Evolutionary conservation across 2,113 vertebrate species (phyloP).

Genomic region (Chiloscyllium plagiosum): DNA sequence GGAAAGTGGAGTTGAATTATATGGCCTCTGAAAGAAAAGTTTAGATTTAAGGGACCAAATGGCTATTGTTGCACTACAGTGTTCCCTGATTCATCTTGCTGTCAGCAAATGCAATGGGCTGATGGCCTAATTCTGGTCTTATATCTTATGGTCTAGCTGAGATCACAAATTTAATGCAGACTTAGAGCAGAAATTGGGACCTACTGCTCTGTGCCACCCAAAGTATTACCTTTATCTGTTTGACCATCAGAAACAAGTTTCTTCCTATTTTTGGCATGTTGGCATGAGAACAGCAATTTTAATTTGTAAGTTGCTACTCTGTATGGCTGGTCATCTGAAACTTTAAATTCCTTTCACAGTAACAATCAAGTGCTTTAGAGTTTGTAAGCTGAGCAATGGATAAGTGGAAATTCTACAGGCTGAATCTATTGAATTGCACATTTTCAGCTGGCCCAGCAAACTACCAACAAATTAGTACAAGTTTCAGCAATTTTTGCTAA

Average conservation of each 20-base stretch:
- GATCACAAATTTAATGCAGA: background rate
- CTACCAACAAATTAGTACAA: background rate
- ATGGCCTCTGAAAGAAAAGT: background rate
- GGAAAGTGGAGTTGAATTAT: background rate
- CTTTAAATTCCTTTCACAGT: background rate
- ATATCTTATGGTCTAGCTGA: background rate
- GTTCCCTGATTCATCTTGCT: too few relatives aligned
- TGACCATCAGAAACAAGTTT: background rate
- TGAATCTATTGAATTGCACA: background rate
- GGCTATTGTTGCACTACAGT: too few relatives aligned
- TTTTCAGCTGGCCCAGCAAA: background rate
- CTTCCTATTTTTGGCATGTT: background rate
- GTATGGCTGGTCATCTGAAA: background rate
- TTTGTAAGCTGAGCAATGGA: background rate
- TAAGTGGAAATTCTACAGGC: background rate
- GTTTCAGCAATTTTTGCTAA: background rate
- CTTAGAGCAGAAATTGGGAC: background rate
- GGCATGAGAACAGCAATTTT: background rate
- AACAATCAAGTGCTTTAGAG: background rate
- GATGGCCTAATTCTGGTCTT: too few relatives aligned
- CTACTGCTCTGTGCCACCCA: background rate
- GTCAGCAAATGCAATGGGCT: too few relatives aligned
- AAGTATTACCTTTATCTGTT: background rate
- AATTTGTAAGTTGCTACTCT: background rate
- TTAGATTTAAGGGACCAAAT: background rate